Evolutionary conservation across 1,140 invertebrate genomes (phyloP).

Genomic region (Leptinotarsa defecta): DNA sequence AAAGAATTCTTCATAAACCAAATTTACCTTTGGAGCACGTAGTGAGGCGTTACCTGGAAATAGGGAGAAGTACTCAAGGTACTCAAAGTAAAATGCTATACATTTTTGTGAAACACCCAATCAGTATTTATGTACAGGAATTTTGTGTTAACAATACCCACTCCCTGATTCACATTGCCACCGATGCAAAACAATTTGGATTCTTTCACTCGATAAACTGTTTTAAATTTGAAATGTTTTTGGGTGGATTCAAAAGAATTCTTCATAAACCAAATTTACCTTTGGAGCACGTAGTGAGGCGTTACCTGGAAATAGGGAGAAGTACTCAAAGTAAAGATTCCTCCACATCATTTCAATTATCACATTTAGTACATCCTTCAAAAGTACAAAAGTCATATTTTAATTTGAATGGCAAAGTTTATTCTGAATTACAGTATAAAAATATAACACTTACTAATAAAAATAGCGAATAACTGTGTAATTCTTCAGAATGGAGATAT

Average conservation of each 20-base stretch:
- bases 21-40: too few species aligned
- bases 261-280: constrained; percentile 23
- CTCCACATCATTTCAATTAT: neutral
- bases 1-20: too few species aligned
- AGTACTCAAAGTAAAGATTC: neutral
- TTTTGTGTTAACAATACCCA: constrained; percentile 43
- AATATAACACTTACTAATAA: constrained; percentile 7
- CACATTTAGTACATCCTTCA: neutral
- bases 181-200: constrained; percentile 40
- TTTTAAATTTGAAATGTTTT: constrained; percentile 36
- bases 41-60: too few species aligned
- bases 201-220: constrained; percentile 34
- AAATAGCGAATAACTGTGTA: constrained; percentile 3
- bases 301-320: constrained; percentile 15
- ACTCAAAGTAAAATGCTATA: constrained; percentile 25
- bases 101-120: constrained; percentile 35
- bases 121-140: constrained; percentile 37
- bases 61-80: too few species aligned
- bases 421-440: constrained; percentile 17
- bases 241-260: constrained; percentile 29
- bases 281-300: constrained; percentile 24
- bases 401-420: neutral
- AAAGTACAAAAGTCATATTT: neutral
- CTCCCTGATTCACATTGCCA: constrained; percentile 39
- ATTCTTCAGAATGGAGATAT: constrained; percentile 10